Conservation (phyloP, 1,140 invertebrate genomes). For the Nylanderia fulva region DNA sequence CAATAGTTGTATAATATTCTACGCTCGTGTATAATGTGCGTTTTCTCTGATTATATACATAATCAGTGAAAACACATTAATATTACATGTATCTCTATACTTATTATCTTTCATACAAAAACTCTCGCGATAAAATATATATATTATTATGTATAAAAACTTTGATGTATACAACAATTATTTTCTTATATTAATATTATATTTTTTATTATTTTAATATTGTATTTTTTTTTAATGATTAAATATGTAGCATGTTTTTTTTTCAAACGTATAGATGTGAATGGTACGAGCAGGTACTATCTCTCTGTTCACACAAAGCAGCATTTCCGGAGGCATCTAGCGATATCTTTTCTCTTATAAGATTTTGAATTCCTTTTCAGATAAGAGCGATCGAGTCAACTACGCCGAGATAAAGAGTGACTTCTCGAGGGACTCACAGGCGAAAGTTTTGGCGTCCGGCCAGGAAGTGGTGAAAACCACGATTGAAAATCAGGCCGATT, state of each 20-base stretch:
- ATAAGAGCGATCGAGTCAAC: constrained; percentile 46
- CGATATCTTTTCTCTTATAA: background rate
- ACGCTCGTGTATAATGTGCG: too few relatives aligned
- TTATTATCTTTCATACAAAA: background rate
- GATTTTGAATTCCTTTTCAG: constrained; percentile 25
- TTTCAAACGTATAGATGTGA: background rate
- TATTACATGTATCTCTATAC: too few relatives aligned
- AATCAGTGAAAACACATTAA: too few relatives aligned
- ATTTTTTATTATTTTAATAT: background rate
- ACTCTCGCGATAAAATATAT: background rate
- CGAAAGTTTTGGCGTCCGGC: constrained; percentile 68
- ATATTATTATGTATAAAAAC: background rate
- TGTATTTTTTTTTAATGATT: too few relatives aligned
- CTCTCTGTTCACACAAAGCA: background rate
- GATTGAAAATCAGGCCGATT: constrained; percentile 57
- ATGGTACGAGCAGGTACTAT: background rate
- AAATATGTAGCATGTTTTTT: background rate
- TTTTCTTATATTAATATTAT: background rate
- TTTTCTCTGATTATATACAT: background rate
- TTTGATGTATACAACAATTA: background rate
- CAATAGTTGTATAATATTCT: background rate
- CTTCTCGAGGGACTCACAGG: constrained; percentile 18
- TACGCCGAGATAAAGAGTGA: constrained; percentile 60
- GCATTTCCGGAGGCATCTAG: background rate
- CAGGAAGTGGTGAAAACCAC: constrained; percentile 68